phyloP scores from a whole-genome alignment of 2,797 vertebrate species.

The Ptychobarbus kaznakovi region DNA sequence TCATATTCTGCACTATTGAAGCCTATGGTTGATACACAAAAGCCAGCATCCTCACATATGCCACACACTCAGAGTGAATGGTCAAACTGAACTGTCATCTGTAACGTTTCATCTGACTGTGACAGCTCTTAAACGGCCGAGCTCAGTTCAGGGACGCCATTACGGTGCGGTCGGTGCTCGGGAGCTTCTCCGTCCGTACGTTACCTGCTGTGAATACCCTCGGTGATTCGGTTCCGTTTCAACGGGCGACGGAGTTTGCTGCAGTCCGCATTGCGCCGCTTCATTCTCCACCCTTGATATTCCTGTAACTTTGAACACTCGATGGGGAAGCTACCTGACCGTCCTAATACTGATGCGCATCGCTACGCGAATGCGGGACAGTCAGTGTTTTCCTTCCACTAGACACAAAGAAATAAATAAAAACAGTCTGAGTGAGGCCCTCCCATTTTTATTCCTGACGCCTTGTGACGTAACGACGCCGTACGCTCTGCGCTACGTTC shows the following conservation, averaged over 20 bases:
- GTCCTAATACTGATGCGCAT: slow-evolving; percentile 62
- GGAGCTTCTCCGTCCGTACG: slow-evolving; percentile 66
- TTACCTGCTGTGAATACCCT: slow-evolving; percentile 98
- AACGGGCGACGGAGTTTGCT: slow-evolving; percentile 88
- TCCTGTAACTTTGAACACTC: slow-evolving; percentile 64
- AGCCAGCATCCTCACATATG: not conserved
- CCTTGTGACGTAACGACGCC: slow-evolving; percentile 57
- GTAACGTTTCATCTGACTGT: not conserved
- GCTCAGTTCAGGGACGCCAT: slow-evolving; percentile 41
- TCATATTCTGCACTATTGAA: not conserved
- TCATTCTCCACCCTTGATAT: slow-evolving; percentile 89
- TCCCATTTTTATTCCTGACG: slow-evolving; percentile 72
- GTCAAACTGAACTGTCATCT: slow-evolving; percentile 8
- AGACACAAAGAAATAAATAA: slow-evolving; percentile 89
- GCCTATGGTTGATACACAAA: not conserved
- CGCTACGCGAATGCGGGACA: slow-evolving; percentile 72
- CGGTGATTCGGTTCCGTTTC: slow-evolving; percentile 91
- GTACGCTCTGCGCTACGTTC: not conserved
- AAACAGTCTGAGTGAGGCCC: slow-evolving; percentile 75
- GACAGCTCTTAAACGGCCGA: slow-evolving; percentile 13
- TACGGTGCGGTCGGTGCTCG: slow-evolving; percentile 12
- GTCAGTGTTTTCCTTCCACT: slow-evolving; percentile 76
- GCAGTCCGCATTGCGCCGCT: slow-evolving; percentile 91
- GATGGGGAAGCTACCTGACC: slow-evolving; percentile 67
- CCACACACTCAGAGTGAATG: not conserved